phyloP scores from a whole-genome alignment of 2,797 vertebrate genomes.

The Galago senegalensis region DNA sequence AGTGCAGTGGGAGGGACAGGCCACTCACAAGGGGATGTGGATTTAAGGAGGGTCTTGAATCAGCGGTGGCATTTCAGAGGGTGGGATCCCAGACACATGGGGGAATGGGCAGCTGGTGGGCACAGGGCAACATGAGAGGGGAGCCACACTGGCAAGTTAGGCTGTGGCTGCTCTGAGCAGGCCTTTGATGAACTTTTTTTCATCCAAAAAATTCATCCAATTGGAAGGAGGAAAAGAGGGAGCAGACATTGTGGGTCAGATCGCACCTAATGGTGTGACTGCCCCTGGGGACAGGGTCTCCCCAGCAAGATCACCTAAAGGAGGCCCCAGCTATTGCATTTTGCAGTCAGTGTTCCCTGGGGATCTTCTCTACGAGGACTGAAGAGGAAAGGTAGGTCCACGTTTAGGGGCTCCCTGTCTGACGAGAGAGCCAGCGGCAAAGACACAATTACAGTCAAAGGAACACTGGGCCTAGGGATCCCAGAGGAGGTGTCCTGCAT shows the following conservation, averaged over 20 bases:
- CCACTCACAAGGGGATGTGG: not conserved
- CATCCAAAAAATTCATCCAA: too few species aligned
- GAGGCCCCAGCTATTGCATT: not conserved
- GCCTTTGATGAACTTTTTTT: not conserved
- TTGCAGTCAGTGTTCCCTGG: not conserved
- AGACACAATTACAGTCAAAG: not conserved
- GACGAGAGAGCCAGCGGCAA: not conserved
- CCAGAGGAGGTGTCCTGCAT: not conserved
- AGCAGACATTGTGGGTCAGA: not conserved
- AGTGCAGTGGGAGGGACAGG: not conserved
- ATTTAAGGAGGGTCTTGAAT: not conserved
- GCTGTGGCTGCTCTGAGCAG: not conserved
- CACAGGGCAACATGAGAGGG: rapidly evolving
- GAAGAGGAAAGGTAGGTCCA: not conserved
- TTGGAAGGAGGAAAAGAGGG: not conserved
- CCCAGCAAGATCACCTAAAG: not conserved
- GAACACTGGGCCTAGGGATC: too few species aligned
- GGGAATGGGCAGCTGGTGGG: not conserved
- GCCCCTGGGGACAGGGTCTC: not conserved
- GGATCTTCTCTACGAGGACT: not conserved
- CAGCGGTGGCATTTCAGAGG: not conserved
- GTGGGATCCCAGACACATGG: rapidly evolving
- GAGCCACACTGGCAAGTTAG: rapidly evolving
- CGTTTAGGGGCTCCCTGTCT: not conserved
- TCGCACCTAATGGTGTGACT: not conserved